A percentile compares a stretch with the other conserved stretches of the same genome.
These are phyloP conservation scores for Apeltes quadracus DNA, from an alignment of 2,113 vertebrate genomes.

Conservation along the genomic window DNA sequence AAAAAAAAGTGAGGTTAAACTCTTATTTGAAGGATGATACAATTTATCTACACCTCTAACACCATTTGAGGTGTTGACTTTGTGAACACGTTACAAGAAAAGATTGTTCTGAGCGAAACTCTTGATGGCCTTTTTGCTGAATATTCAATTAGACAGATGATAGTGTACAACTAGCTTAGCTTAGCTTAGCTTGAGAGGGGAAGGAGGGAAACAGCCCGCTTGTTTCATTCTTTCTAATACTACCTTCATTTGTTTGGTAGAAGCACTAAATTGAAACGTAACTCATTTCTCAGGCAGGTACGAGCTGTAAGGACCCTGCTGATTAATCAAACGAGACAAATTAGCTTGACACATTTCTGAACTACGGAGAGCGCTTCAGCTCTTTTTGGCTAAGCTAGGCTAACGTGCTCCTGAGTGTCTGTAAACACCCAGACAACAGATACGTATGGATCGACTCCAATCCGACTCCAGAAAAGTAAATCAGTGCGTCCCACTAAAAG, in stretches of 20 bases:
- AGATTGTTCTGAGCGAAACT: neutral
- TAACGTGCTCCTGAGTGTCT: neutral
- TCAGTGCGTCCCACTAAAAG: neutral
- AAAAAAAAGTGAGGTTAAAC: neutral
- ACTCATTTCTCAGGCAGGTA: neutral
- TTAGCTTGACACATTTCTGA: neutral
- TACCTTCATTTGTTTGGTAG: neutral
- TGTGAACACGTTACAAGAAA: neutral
- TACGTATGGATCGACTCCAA: neutral
- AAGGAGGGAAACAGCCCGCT: neutral
- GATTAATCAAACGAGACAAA: neutral
- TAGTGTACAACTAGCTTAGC: neutral
- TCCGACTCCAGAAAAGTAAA: neutral
- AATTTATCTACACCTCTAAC: neutral
- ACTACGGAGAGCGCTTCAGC: neutral
- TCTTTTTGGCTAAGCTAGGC: constrained; percentile 2
- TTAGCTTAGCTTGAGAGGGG: neutral
- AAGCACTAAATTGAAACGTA: neutral
- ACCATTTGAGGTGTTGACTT: neutral
- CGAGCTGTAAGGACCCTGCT: neutral
- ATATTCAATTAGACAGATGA: neutral
- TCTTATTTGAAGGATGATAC: neutral
- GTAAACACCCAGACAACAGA: neutral
- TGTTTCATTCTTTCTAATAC: neutral
- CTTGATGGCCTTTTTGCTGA: neutral